phyloP scores from a whole-genome alignment of 2,113 vertebrate species.

The Vanacampus margaritifer region DNA sequence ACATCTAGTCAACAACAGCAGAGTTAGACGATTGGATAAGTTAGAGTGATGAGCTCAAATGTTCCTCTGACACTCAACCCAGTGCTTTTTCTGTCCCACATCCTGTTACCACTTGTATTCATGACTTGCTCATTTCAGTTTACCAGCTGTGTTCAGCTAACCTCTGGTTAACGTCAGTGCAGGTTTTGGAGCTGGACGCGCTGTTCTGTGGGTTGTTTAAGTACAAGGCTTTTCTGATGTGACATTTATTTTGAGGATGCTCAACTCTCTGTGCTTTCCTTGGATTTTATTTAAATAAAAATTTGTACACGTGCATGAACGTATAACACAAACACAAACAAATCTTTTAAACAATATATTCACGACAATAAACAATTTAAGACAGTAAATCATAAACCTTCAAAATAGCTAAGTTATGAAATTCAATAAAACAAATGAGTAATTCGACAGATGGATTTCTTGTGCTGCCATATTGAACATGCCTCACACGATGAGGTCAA shows the following conservation, averaged over 20 bases:
- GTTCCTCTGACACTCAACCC: background rate
- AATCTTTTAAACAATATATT: background rate
- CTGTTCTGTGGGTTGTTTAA: slow-evolving; percentile 52
- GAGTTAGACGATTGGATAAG: background rate
- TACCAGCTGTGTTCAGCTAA: slow-evolving; percentile 4
- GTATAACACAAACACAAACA: slow-evolving; percentile 11
- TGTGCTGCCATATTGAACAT: background rate
- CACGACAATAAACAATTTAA: background rate
- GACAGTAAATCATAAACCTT: background rate
- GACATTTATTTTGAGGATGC: slow-evolving; percentile 62
- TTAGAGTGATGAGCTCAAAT: background rate
- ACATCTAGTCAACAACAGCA: background rate
- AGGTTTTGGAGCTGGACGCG: slow-evolving; percentile 33
- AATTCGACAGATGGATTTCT: background rate
- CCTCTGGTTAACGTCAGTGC: background rate
- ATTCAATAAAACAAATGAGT: background rate
- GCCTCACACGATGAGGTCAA: background rate
- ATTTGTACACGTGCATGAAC: slow-evolving; percentile 47
- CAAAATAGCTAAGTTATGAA: background rate
- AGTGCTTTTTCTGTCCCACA: background rate
- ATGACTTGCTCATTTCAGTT: background rate
- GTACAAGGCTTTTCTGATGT: slow-evolving; percentile 60
- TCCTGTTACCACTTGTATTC: background rate
- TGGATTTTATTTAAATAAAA: slow-evolving; percentile 40
- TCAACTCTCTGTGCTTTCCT: slow-evolving; percentile 37